Base-by-base conservation (phyloP, 2,797 vertebrate species). In the Sciurus vulgaris region DNA sequence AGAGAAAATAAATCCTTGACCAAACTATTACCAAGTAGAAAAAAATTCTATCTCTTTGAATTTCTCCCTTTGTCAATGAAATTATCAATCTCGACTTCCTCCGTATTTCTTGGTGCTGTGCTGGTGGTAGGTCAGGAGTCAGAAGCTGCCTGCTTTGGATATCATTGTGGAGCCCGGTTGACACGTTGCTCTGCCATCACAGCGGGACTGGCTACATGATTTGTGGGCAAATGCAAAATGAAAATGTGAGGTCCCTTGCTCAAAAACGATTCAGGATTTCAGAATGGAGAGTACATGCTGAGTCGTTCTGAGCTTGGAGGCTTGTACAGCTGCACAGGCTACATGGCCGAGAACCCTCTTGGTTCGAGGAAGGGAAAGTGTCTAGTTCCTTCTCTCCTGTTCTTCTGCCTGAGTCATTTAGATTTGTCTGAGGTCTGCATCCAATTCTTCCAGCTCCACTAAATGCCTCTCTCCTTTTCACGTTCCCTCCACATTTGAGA, bases 1-100 rank as follows among this genome's bases (percentile, higher is more conserved):
- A 72, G 13, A 86, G 81, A 87, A 79, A 95, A 88, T 70, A 96
- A 94, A 93, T 85, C n/a, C n/a, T 85, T 51, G 28, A 41, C 72
- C 26, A 85, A 83, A 41, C 41, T 76, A 78, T 78, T 84, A 74
- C 61, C 79, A 41, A 85, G 44, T 87, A 87, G 72, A 85, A 94
- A 93, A 72, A 30, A 38, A 74, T 49, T 30, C 15, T 51, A 65
- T 65, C 73, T 88, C 28, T n/a, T 67, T 51, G 18, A 54, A 73
- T 85, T 61, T 88, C 77, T 94, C 9, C n/a, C 26, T 91, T 92
- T 65, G 72, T 79, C 84, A 67, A 33, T 59, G 22, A 70, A 82
- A 77, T 72, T 33, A 90, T 41, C 33, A 24, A 63, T 41, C 38
- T 93, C 1, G 1, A 49, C 44, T 77, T 86, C 35, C 9, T 77